Base-by-base conservation (phyloP, 92 coral and sea anemone species). In the Bergia puertoricense region DNA sequence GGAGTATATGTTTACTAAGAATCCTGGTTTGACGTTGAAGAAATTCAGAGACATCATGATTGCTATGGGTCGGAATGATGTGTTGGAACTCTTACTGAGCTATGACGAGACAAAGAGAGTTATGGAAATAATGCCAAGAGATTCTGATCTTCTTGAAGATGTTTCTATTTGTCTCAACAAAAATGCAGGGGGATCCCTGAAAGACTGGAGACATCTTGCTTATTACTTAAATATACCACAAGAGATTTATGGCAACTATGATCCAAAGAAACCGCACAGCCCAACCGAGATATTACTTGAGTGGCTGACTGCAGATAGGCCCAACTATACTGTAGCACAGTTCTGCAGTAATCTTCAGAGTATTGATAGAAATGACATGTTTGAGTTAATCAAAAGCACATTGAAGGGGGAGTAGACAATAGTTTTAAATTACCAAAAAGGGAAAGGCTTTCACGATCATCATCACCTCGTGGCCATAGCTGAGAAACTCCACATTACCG, bases 311-410 rank as follows among this genome's bases (percentile, higher is more conserved):
- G 50, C 30, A 57, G 40, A 0, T 14, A 15, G n/a, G 0, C 59
- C 81, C 5, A 42, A 74, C 30, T 81, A 69, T 80, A 82, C 91
- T 81, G 91, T 89, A 50, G 65, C n/a, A 16, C 66, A 73, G 44
- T 16, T 89, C 30, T 74, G 86, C 57, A 23, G 18, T 37, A 36
- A 40, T 43, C 40, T 82, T 44, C 74, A 81, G 74, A 50, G 43
- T 37, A 89, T 89, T 48, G 81, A 82, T 1, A 89, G 91, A 76
- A 89, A 54, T 51, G 91, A 89, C 56, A 82, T 84, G 44, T 36
- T 23, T 46, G 87, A 71, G 16, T 22, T 23, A 71, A 84, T 84
- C 75, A 13, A 23, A 45, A 46, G 16, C 43, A 38, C 38, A 45
- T 23, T 84, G 42, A 40, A 72, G 30, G 8, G 50, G 37, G 37